Evolutionary conservation across 1,140 invertebrate genomes (phyloP), one percentile per base, ranked within the genome.

Genomic region (Heliconius congener): DNA sequence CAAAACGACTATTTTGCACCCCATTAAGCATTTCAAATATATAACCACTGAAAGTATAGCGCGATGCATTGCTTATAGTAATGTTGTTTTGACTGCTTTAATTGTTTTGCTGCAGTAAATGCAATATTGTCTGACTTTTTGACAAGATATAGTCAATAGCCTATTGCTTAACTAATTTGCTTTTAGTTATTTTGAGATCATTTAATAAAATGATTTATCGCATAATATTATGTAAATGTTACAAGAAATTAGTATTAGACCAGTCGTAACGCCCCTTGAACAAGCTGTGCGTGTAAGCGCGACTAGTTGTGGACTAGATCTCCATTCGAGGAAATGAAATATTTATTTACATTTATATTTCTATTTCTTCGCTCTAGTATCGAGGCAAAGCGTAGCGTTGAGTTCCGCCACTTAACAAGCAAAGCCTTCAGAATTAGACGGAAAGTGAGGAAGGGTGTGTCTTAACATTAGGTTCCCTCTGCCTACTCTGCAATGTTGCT

Each of bases 1-100:
- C 78, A 52, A 57, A 71, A 79, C 70, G 78, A 79, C 78, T 76
- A 39, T 79, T 79, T 74, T 79, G 73, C 78, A 75, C 66, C 50
- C 78, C 78, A 79, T 79, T 79, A 79, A 79, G 72, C 78, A 70
- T 71, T 72, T 9, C 39, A 23, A 70, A 34, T 19, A 8, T 27
- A 13, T 19, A 5, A 50, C 74, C 74, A 76, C 16, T 76, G 39
- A 13, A 76, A 66, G 60, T 66, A 66, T 66, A 66, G 60, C 60
- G 60, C 60, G 23, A 66, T 66, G 27, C 5, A 30, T 27, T 30
- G 23, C n/a, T 27, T 60, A 8, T 57, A 57, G 8, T n/a, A 57
- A 23, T 57, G 19, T 57, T 23, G 42, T 13, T 23, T 55, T 55
- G 52, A 55, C 6, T 55, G 55, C 5, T 5, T 55, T 55, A n/a